Conservation (phyloP, 2,797 vertebrate species). For the Macroramphosus scolopax region DNA sequence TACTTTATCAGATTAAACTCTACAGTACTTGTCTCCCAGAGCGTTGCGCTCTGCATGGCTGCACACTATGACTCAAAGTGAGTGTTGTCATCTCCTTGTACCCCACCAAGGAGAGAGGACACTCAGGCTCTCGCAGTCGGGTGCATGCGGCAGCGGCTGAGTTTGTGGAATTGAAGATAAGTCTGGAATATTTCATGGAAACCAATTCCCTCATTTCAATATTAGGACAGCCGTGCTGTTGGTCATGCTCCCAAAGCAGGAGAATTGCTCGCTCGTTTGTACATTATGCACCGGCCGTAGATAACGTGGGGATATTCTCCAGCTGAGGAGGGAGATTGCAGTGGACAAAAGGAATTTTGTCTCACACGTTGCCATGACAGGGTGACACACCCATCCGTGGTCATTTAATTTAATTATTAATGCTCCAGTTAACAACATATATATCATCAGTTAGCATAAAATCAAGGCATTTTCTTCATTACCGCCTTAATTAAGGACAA, state of each 20-base stretch:
- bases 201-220: slow-evolving; percentile 28
- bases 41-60: slow-evolving; percentile 50
- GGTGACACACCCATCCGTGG: too few species aligned
- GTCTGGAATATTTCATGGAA: slow-evolving; percentile 31
- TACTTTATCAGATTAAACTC: slow-evolving; percentile 65
- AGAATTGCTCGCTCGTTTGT: slow-evolving; percentile 6
- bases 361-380: too few species aligned
- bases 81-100: slow-evolving; percentile 54
- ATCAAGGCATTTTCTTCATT: too few species aligned
- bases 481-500: too few species aligned
- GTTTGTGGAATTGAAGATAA: slow-evolving; percentile 51
- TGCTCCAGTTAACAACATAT: too few species aligned
- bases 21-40: slow-evolving; percentile 53
- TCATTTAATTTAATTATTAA: too few species aligned
- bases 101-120: slow-evolving; percentile 40
- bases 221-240: slow-evolving; percentile 20
- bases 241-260: slow-evolving; percentile 19
- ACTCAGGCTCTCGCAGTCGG: slow-evolving; percentile 9
- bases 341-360: too few species aligned
- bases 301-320: background rate
- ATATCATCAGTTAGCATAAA: too few species aligned
- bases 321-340: slow-evolving; percentile 1
- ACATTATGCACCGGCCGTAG: background rate
- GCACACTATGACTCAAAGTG: slow-evolving; percentile 42
- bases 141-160: slow-evolving; percentile 39